Evolutionary conservation across 2,113 vertebrate genomes (phyloP), one percentile per base, ranked within the genome.

Genomic region (Phainopepla nitens): DNA sequence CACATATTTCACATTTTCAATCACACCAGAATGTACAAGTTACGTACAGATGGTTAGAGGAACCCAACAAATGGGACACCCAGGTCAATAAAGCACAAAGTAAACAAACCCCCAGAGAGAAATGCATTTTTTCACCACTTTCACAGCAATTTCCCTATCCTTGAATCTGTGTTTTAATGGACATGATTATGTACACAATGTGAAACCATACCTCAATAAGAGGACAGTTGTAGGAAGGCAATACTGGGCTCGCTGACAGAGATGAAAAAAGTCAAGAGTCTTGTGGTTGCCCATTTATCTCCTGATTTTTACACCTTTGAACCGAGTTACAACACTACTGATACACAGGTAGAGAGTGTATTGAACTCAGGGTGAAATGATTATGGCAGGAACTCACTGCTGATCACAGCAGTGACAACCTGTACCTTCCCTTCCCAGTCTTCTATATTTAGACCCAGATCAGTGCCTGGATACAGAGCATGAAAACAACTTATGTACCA

Each of bases 1-100:
- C 94, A 96, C 93, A 86, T 86, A 91, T 23, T 78, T 94, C 79
- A 83, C 90, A 86, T 93, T 93, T 77, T 27, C 90, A 88, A 35
- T 39, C 76, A 64, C 91, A 87, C 64, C 60, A 90, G 68, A 94
- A 71, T 0, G 7, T 60, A 87, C 69, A 94, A 92, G 85, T 86
- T 90, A 78, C 51, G 60, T 41, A 60, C 94, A 96, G 93, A 93
- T 95, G 92, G 68, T 75, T 84, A 60, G 68, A 94, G 42, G 60
- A 88, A 76, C 87, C 62, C 71, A 83, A 68, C 68, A 95, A 93
- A 95, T 71, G 93, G 96, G 92, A 96, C 76, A 78, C 60, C 15
- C 79, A 41, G 75, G 82, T 70, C 88, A 88, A 66, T 80, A 95
- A 97, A 95, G 28, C 27, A 82, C 47, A 93, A 87, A 79, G 66